Percentiles rank a stretch among this genome's conserved stretches.
These are phyloP conservation scores for Ecdyonurus torrentis DNA, from an alignment of 2,888 invertebrate genomes.

Conservation along the genomic window DNA sequence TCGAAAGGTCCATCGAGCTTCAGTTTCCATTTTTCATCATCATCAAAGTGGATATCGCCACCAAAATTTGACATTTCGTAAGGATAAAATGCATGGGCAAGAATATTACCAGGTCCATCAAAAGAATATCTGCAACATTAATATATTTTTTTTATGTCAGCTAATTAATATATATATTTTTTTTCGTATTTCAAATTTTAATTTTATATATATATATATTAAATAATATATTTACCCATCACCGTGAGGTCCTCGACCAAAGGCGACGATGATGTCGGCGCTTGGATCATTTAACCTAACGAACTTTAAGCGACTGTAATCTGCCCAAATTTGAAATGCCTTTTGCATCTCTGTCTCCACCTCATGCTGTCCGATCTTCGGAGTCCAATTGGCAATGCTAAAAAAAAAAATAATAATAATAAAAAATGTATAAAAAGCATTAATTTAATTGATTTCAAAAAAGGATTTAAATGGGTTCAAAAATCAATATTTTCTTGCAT, in stretches of 20 bases:
- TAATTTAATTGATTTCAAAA: too few relatives aligned
- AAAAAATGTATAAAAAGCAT: too few relatives aligned
- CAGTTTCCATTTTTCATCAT: slow-evolving; percentile 55
- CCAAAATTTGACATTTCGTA: slow-evolving; percentile 34
- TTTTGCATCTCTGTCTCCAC: slow-evolving; percentile 38
- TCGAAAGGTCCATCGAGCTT: slow-evolving; percentile 21
- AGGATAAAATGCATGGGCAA: slow-evolving; percentile 66
- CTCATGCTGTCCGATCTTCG: slow-evolving; percentile 36
- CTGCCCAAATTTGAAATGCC: slow-evolving; percentile 51
- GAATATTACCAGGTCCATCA: slow-evolving; percentile 52
- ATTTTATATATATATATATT: too few relatives aligned
- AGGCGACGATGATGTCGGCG: slow-evolving; percentile 59
- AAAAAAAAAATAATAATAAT: slow-evolving; percentile 15
- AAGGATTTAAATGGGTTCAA: too few relatives aligned
- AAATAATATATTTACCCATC: slow-evolving; percentile 33
- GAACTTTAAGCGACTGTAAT: slow-evolving; percentile 43
- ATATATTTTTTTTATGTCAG: too few relatives aligned
- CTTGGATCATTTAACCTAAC: slow-evolving; percentile 28
- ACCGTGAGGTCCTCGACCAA: slow-evolving; percentile 49
- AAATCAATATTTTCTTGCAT: too few relatives aligned
- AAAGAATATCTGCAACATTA: slow-evolving; percentile 50
- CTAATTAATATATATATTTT: too few relatives aligned
- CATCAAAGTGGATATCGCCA: slow-evolving; percentile 66
- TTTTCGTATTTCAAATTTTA: too few relatives aligned
- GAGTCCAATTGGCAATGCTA: slow-evolving; percentile 52